A percentile compares a stretch with the other conserved stretches of the same genome.
phyloP scores from a whole-genome alignment of 2,113 vertebrate genomes.

The Anarrhichthys ocellatus region DNA sequence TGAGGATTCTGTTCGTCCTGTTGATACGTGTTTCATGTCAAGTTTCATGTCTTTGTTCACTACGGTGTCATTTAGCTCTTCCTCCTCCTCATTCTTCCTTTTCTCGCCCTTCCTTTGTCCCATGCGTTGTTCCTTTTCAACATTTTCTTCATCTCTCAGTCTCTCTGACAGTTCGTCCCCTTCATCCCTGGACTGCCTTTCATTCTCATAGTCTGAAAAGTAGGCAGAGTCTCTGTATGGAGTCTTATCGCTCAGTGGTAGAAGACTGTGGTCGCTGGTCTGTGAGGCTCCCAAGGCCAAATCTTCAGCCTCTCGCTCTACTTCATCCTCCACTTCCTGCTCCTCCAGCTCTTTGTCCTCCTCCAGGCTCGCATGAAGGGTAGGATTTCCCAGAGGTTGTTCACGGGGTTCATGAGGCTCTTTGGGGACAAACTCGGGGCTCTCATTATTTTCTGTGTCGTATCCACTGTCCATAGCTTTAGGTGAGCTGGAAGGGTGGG shows the following conservation, averaged over 20 bases:
- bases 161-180: conserved; percentile 78
- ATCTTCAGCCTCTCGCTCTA: conserved; percentile 27
- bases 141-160: conserved; percentile 77
- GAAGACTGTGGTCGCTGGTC: conserved; percentile 74
- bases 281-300: conserved; percentile 53
- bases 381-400: conserved; percentile 62
- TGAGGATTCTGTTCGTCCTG: conserved; percentile 4
- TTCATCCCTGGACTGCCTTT: conserved; percentile 78
- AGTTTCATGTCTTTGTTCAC: conserved; percentile 34
- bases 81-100: conserved; percentile 48
- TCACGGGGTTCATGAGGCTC: conserved; percentile 88
- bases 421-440: conserved; percentile 93
- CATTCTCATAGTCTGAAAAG: conserved; percentile 93
- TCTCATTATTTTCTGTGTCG: conserved; percentile 96
- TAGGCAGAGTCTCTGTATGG: conserved; percentile 96
- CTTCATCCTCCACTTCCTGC: conserved; percentile 57
- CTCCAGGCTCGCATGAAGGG: conserved; percentile 42
- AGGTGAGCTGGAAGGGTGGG: conserved; percentile 83
- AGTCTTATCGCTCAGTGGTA: conserved; percentile 84
- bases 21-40: not conserved
- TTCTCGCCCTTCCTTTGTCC: conserved; percentile 34
- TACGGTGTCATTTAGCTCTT: conserved; percentile 19
- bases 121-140: not conserved
- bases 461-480: conserved; percentile 95
- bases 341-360: conserved; percentile 64